phyloP scores from a whole-genome alignment of 1,140 invertebrate species.

The Chlorops oryzae region DNA sequence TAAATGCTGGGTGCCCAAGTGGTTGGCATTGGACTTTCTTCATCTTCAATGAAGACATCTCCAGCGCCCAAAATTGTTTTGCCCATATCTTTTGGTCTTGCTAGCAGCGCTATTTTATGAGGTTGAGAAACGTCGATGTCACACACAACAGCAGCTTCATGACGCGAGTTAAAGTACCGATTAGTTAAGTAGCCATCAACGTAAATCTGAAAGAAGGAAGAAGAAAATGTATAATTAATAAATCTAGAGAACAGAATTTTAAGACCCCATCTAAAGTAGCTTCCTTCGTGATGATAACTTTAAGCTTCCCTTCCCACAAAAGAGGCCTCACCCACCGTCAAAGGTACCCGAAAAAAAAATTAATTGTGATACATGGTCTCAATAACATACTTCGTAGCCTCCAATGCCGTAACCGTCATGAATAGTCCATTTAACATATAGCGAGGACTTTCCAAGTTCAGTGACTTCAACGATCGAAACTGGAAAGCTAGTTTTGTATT shows the following conservation, averaged over 20 bases:
- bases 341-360: background rate
- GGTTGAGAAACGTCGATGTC: slow-evolving; percentile 30
- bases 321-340: no score
- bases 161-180: slow-evolving; percentile 30
- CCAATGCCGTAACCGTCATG: slow-evolving; percentile 30
- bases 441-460: slow-evolving; percentile 28
- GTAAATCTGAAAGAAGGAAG: slow-evolving; percentile 25
- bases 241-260: background rate
- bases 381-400: slow-evolving; percentile 33
- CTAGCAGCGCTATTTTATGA: slow-evolving; percentile 33
- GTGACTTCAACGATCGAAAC: slow-evolving; percentile 29
- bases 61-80: slow-evolving; percentile 5
- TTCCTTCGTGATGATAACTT: no score
- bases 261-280: no score
- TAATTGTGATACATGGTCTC: background rate
- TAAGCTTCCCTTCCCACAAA: no score
- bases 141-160: slow-evolving; percentile 34
- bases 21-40: background rate
- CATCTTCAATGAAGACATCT: background rate
- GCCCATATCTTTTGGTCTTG: slow-evolving; percentile 13
- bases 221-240: slow-evolving; percentile 2
- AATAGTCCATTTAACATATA: slow-evolving; percentile 35
- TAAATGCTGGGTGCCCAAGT: slow-evolving; percentile 34
- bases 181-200: slow-evolving; percentile 40
- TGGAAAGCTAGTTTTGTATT: slow-evolving; percentile 36